Evolutionary conservation across 2,888 invertebrate species (phyloP), one percentile per base, ranked within the genome.

Genomic region (Diaperis boleti): DNA sequence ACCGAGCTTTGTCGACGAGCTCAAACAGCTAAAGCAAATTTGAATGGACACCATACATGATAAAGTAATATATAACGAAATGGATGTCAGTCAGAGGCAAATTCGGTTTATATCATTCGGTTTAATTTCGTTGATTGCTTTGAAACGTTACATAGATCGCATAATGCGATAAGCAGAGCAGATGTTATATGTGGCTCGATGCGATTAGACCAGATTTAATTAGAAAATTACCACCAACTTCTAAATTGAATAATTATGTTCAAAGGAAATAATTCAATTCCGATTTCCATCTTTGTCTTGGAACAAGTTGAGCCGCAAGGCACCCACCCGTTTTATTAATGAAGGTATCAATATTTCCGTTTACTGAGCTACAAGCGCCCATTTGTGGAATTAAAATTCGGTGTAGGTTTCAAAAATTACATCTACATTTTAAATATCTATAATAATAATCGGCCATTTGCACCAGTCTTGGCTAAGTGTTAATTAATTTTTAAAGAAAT

Each of bases 91-190:
- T 18, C 41, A 44, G 20, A 44, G 29, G 45, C 15, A 47, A 54
- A 64, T 57, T 60, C 64, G 62, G 60, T 55, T 49, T 64, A 39
- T 52, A 37, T 64, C 60, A 59, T 66, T 42, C 65, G 47, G 63
- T 67, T 67, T 66, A 68, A 70, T 68, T 62, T 67, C 60, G 47
- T 45, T 67, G 66, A 67, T 71, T 68, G 67, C 67, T 69, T 68
- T 65, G 66, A 68, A 62, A 62, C 60, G 57, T 54, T 56, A 44
- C 54, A 50, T 54, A 64, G 50, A 22, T 44, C 52, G 17, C 49
- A 64, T 62, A 66, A 64, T 55, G 57, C 56, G 63, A 65, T 65
- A 60, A 59, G 61, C 49, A 33, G 39, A 61, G 54, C 65, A 49
- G 61, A 57, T 65, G 62, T 52, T 61, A 61, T 63, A 61, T 63